Evolutionary conservation across 2,113 vertebrate species (phyloP).

Genomic region (Chloropsis hardwickii): DNA sequence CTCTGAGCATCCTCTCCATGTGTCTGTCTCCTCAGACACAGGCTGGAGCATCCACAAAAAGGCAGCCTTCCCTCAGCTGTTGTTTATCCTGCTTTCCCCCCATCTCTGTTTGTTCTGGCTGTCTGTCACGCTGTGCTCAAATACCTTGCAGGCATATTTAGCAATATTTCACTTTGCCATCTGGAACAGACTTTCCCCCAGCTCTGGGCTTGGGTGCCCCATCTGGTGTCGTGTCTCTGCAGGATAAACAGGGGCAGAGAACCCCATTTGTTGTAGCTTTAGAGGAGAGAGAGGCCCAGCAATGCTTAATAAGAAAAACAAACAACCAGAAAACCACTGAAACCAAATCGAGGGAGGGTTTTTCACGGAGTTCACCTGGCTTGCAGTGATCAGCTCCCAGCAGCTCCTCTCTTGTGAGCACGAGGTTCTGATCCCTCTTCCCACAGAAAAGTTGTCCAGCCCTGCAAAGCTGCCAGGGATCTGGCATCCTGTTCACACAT

Average conservation of each 20-base stretch:
- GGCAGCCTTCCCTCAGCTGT: conserved; percentile 5
- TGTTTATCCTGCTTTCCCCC: not conserved
- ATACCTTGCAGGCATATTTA: conserved; percentile 33
- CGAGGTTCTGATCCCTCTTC: not conserved
- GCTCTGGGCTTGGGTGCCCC: not conserved
- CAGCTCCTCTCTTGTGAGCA: not conserved
- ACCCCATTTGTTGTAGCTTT: not conserved
- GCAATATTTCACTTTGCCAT: conserved; percentile 10
- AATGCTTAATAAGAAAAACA: not conserved
- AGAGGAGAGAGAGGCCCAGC: not conserved
- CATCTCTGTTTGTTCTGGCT: not conserved
- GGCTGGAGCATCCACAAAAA: not conserved
- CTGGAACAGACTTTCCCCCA: conserved; percentile 15
- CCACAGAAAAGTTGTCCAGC: not conserved
- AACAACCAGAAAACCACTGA: not conserved
- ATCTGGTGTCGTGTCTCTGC: not conserved
- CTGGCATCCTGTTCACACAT: not conserved
- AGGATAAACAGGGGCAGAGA: not conserved
- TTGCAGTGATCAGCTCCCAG: not conserved
- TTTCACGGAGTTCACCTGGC: not conserved
- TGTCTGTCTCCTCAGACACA: not conserved
- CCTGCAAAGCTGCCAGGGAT: not conserved
- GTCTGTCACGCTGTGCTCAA: conserved; percentile 10
- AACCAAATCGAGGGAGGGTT: not conserved
- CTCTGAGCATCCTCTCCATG: not conserved